Evolutionary conservation across 2,888 invertebrate genomes (phyloP), one percentile per base, ranked within the genome.

Genomic region (Pseudanteris insignis): DNA sequence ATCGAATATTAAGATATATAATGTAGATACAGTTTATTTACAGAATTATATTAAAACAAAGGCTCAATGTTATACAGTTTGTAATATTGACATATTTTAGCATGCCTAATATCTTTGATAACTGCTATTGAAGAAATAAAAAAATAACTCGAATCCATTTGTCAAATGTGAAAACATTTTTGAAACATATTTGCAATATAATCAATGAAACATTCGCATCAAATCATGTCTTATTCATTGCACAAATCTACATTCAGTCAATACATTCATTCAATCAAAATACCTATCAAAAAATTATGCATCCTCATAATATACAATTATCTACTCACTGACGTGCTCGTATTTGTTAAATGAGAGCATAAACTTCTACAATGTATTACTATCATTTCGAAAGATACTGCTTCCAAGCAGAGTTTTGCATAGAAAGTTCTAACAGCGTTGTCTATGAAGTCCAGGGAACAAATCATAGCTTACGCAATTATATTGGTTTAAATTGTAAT

Each of bases 381-480:
- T n/a, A n/a, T n/a, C 12, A n/a, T 26, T 26, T n/a, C 9, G 4
- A 24, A 58, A 58, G 50, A 43, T 58, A 61, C 48, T 60, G 54
- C 15, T 43, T 54, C 54, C 21, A 13, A 53, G 15, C 13, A 6
- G 10, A 24, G 9, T 29, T 46, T n/a, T 26, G 2, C 10, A 8
- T 9, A 33, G 50, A 21, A 12, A 32, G 40, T 25, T 40, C 13
- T n/a, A 33, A 29, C 14, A 29, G 21, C 44, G 44, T 33, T 37
- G 48, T 57, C 57, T 61, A 55, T 55, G 53, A 48, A 25, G 37
- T 53, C 37, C 46, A 55, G 24, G 48, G 14, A 50, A 47, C 34
- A 55, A 41, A 54, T 50, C 5, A 41, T 43, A 55, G 34, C 59
- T 41, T 46, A 44, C 37, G 46, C 41, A 13, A 12, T 9, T 36